Percentiles rank a stretch among this genome's conserved stretches.
Evolutionary conservation across 2,113 vertebrate species (phyloP).

Genomic region (Ciconia boyciana): DNA sequence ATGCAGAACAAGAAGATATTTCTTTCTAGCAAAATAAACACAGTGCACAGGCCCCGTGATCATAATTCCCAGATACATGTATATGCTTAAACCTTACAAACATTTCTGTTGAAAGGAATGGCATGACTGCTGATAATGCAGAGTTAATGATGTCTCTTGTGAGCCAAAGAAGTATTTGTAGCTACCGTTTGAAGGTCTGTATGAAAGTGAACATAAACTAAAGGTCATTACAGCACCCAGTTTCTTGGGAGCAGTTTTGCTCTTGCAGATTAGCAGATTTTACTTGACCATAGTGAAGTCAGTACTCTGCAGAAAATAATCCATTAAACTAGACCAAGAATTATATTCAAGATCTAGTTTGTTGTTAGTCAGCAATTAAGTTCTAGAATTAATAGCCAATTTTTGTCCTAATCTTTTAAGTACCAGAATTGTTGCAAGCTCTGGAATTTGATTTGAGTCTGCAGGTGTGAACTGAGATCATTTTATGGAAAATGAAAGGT

Average conservation of each 20-base stretch:
- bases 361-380: not conserved
- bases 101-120: not conserved
- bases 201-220: not conserved
- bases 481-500: not conserved
- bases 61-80: not conserved
- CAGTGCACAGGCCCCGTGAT: not conserved
- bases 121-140: not conserved
- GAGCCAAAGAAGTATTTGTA: not conserved
- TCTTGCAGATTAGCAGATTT: not conserved
- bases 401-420: not conserved
- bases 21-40: not conserved
- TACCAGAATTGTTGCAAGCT: not conserved
- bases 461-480: not conserved
- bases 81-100: not conserved
- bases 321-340: not conserved
- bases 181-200: not conserved
- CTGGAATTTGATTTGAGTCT: not conserved
- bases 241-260: not conserved
- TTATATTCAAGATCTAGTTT: not conserved
- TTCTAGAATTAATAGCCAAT: not conserved
- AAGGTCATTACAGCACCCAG: not conserved
- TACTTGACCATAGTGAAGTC: not conserved
- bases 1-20: not conserved
- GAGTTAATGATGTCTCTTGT: not conserved
- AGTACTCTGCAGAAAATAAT: not conserved